Evolutionary conservation across 2,113 vertebrate species (phyloP).

Genomic region (Mesitornis unicolor): DNA sequence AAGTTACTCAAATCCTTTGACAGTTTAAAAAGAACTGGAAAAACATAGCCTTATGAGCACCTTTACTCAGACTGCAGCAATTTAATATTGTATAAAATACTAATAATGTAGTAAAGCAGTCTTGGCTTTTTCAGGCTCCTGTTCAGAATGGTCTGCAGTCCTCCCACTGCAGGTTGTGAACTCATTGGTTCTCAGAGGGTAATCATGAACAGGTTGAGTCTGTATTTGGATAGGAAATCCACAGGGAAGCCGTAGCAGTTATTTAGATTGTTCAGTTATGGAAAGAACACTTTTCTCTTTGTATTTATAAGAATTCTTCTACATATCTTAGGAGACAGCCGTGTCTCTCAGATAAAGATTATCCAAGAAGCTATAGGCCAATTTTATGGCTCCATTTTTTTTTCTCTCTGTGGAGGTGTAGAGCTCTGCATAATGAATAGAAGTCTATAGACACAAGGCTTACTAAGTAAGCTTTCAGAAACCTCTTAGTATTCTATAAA

Average conservation of each 20-base stretch:
- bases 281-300: not conserved
- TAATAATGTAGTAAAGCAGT: not conserved
- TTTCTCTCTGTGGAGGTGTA: not conserved
- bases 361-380: not conserved
- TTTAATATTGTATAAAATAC: not conserved
- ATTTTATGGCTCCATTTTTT: not conserved
- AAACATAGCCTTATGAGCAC: not conserved
- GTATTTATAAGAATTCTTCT: not conserved
- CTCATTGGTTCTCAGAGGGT: not conserved
- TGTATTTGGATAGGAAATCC: slow-evolving; percentile 35
- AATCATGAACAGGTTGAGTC: not conserved
- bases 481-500: not conserved
- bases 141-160: not conserved
- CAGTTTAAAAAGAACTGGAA: not conserved
- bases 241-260: not conserved
- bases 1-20: not conserved
- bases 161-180: not conserved
- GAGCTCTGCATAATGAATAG: not conserved
- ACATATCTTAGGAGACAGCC: not conserved
- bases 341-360: not conserved
- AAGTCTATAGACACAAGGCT: not conserved
- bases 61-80: not conserved
- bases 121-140: not conserved
- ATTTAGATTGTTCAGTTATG: not conserved
- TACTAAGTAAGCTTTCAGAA: not conserved